Conservation (phyloP, 2,888 invertebrate species). For the Cerastis rubricosa region DNA sequence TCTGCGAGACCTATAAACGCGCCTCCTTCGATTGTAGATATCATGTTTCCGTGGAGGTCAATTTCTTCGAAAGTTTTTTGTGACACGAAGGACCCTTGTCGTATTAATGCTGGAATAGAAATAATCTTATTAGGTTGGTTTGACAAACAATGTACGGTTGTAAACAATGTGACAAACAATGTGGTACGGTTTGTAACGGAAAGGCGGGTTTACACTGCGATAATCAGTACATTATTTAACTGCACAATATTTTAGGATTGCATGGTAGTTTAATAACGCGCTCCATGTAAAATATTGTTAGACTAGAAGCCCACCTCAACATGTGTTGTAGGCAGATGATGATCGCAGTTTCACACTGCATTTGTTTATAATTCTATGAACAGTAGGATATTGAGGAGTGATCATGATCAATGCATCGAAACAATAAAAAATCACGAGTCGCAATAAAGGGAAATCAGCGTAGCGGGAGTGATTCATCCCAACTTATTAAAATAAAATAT, state of each 20-base stretch:
- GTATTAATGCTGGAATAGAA: constrained; percentile 91
- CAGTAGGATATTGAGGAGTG: not conserved
- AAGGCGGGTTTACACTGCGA: not conserved
- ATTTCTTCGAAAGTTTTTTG: constrained; percentile 94
- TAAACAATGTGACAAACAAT: not conserved
- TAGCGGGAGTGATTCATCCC: not conserved
- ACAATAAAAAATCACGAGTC: too few species aligned
- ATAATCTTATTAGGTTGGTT: constrained; percentile 20
- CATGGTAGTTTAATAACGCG: not conserved
- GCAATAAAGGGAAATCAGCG: too few species aligned
- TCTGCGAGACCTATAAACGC: constrained; percentile 93
- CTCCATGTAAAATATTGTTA: not conserved
- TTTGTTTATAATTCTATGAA: not conserved
- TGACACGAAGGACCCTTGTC: constrained; percentile 93
- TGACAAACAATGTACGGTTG: not conserved
- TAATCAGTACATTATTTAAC: not conserved
- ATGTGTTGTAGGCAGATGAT: not conserved
- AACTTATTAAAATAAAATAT: not conserved
- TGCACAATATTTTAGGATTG: not conserved
- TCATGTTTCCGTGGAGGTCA: constrained; percentile 95
- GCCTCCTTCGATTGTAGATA: constrained; percentile 94
- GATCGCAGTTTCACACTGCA: not conserved
- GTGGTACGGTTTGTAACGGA: not conserved
- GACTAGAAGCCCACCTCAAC: not conserved
- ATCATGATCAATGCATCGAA: too few species aligned